Percentiles rank a stretch among this genome's conserved stretches.
Evolutionary conservation across 2,888 invertebrate genomes (phyloP).

Genomic region (Abscondita cerata): DNA sequence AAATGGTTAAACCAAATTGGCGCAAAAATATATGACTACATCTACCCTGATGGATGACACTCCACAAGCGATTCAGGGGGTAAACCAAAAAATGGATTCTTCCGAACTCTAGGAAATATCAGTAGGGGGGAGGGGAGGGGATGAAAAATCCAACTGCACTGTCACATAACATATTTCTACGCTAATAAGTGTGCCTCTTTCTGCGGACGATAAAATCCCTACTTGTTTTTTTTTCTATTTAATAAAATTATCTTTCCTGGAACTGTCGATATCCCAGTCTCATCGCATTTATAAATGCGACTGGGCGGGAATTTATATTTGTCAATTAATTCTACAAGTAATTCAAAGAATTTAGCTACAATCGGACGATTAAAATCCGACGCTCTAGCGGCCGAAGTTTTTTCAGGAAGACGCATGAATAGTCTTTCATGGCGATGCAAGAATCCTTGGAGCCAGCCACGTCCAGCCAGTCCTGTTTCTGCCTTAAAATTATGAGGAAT

Average conservation of each 20-base stretch:
- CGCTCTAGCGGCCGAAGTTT: conserved; percentile 1
- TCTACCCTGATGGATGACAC: no score
- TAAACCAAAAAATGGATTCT: not conserved
- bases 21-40: no score
- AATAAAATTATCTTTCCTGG: not conserved
- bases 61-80: not conserved
- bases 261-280: not conserved
- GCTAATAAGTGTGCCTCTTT: not conserved
- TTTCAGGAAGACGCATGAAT: conserved; percentile 4
- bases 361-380: not conserved
- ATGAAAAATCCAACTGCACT: not conserved
- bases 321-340: not conserved
- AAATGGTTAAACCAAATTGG: no score
- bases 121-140: no score
- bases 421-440: no score
- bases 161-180: conserved; percentile 2
- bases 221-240: conserved; percentile 3
- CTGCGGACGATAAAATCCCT: not conserved
- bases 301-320: conserved; percentile 2
- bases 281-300: conserved; percentile 6
- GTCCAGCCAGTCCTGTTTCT: no score
- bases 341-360: conserved; percentile 8
- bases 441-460: no score
- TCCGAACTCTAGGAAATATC: not conserved
- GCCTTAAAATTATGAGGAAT: no score